Evolutionary conservation across 2,113 vertebrate genomes (phyloP).

Genomic region (Malurus alboscapulatus): DNA sequence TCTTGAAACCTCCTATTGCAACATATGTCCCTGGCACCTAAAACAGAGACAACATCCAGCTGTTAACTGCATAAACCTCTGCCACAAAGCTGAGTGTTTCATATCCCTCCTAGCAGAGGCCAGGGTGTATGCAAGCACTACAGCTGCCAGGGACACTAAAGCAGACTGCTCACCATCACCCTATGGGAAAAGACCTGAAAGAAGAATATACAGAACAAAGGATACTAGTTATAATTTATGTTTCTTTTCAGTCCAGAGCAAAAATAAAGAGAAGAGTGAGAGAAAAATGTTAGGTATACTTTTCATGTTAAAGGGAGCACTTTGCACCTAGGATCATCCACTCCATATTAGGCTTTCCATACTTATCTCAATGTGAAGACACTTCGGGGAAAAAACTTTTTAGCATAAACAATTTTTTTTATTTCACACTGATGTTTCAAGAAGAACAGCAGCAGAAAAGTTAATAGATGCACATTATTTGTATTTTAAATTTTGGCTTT

Average conservation of each 20-base stretch:
- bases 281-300: not conserved
- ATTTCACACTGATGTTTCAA: not conserved
- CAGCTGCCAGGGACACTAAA: not conserved
- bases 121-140: not conserved
- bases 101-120: not conserved
- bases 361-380: not conserved
- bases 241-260: not conserved
- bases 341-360: not conserved
- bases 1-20: not conserved
- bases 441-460: not conserved
- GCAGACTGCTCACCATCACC: not conserved
- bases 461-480: rapidly evolving
- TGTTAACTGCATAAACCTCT: not conserved
- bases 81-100: not conserved
- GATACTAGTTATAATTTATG: not conserved
- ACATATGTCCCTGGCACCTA: not conserved
- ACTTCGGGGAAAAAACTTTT: not conserved
- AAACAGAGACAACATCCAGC: not conserved
- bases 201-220: not conserved
- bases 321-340: not conserved
- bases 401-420: not conserved
- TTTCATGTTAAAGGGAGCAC: not conserved
- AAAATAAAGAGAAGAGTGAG: not conserved
- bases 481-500: not conserved
- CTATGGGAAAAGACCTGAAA: not conserved